Conservation (phyloP, 1,140 invertebrate species). For the Branchinecta lynchi region DNA sequence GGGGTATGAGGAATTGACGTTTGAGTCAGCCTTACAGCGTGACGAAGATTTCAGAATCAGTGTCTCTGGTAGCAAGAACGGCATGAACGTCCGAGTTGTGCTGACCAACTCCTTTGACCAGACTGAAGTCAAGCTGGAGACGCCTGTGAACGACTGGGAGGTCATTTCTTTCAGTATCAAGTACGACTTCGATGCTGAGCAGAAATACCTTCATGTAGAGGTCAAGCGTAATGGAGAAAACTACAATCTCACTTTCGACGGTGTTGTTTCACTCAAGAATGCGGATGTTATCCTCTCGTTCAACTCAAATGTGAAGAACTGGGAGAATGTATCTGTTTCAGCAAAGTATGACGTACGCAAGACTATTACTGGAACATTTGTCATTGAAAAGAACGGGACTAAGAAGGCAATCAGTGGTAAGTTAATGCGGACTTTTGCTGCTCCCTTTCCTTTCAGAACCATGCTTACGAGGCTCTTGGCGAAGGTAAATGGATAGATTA, state of each 20-base stretch:
- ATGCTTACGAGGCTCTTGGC: too few species aligned
- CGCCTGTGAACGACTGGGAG: slow-evolving; percentile 12
- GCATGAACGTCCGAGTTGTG: background rate
- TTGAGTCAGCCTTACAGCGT: background rate
- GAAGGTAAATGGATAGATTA: too few species aligned
- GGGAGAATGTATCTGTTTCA: slow-evolving; percentile 14
- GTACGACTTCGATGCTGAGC: slow-evolving; percentile 1
- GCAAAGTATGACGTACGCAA: slow-evolving; percentile 23
- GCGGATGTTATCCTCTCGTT: background rate
- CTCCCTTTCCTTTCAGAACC: too few species aligned
- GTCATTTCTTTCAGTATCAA: background rate
- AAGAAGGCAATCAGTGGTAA: slow-evolving; percentile 17
- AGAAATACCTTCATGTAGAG: background rate
- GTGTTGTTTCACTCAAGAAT: slow-evolving; percentile 8
- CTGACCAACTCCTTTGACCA: background rate
- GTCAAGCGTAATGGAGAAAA: slow-evolving; percentile 19
- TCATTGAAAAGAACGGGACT: slow-evolving; percentile 20
- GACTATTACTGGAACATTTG: slow-evolving; percentile 18
- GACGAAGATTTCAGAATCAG: background rate
- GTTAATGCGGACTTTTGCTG: background rate
- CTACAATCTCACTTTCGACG: slow-evolving; percentile 17
- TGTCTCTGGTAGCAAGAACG: background rate
- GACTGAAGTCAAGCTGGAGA: background rate
- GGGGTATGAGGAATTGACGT: background rate
- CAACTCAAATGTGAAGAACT: slow-evolving; percentile 4